Percentiles rank a stretch among this genome's conserved stretches.
Evolutionary conservation across 2,113 vertebrate genomes (phyloP).

Genomic region (Sylvietta virens): DNA sequence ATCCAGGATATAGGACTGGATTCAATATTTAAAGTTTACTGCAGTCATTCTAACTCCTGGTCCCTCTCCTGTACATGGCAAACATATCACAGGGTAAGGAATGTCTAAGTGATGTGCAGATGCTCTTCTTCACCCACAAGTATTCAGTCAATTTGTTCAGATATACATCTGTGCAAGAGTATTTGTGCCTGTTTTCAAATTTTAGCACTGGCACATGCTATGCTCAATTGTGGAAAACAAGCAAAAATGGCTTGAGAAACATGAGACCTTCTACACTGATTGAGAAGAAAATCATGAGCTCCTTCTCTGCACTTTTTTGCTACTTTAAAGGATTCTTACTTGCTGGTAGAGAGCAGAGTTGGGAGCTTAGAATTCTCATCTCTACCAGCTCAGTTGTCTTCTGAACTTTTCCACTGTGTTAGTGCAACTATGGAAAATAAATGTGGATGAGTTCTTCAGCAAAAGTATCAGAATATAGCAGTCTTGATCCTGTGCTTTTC

Average conservation of each 20-base stretch:
- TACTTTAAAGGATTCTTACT: not conserved
- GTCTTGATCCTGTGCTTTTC: not conserved
- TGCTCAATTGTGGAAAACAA: not conserved
- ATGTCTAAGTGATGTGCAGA: not conserved
- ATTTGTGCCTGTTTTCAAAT: not conserved
- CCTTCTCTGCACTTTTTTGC: not conserved
- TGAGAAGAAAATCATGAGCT: not conserved
- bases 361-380: not conserved
- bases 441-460: not conserved
- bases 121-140: not conserved
- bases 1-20: not conserved
- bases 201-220: not conserved
- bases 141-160: not conserved
- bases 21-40: not conserved
- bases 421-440: not conserved
- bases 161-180: not conserved
- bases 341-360: not conserved
- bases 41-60: not conserved
- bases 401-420: not conserved
- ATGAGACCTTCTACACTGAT: not conserved
- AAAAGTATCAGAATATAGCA: not conserved
- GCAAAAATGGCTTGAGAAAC: not conserved
- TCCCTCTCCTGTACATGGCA: not conserved
- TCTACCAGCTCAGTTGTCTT: not conserved
- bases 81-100: not conserved